A percentile compares a stretch with the other conserved stretches of the same genome.
Conservation (phyloP, 1,140 invertebrate species). For the Hyposmocoma kahamanoa region DNA sequence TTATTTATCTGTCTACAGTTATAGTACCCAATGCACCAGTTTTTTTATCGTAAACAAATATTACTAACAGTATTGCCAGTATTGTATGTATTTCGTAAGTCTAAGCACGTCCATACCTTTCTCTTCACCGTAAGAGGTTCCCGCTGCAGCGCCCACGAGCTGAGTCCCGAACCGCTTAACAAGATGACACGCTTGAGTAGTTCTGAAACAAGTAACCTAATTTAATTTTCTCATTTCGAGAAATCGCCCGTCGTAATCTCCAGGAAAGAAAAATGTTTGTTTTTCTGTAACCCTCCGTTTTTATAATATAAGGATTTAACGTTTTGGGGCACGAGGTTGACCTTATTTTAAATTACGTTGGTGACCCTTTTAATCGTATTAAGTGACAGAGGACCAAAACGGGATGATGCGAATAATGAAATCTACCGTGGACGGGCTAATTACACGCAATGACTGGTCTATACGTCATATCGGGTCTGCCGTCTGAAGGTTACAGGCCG, state of each 20-base stretch:
- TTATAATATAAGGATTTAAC: background rate
- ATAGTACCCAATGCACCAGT: no score
- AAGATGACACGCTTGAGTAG: slow-evolving; percentile 93
- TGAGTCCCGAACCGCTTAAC: slow-evolving; percentile 95
- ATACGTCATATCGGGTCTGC: slow-evolving; percentile 26
- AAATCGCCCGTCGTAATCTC: slow-evolving; percentile 18
- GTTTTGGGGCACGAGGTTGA: slow-evolving; percentile 13
- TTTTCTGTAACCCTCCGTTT: slow-evolving; percentile 11
- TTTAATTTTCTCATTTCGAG: slow-evolving; percentile 52
- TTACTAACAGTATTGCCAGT: no score
- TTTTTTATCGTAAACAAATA: no score
- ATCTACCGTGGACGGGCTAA: slow-evolving; percentile 41
- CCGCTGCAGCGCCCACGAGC: slow-evolving; percentile 94
- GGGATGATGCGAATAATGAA: slow-evolving; percentile 49
- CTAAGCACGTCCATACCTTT: slow-evolving; percentile 69
- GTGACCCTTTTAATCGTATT: slow-evolving; percentile 48
- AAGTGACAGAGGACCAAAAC: slow-evolving; percentile 41
- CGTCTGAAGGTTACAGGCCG: no score
- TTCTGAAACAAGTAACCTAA: slow-evolving; percentile 77
- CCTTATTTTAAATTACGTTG: slow-evolving; percentile 31
- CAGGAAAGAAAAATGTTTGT: no score
- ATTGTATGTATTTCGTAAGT: no score
- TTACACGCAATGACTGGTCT: slow-evolving; percentile 43
- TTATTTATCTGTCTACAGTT: no score
- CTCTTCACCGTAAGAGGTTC: slow-evolving; percentile 88